Evolutionary conservation across 2,797 vertebrate species (phyloP), one percentile per base, ranked within the genome.

Genomic region (Girardinus metallicus): DNA sequence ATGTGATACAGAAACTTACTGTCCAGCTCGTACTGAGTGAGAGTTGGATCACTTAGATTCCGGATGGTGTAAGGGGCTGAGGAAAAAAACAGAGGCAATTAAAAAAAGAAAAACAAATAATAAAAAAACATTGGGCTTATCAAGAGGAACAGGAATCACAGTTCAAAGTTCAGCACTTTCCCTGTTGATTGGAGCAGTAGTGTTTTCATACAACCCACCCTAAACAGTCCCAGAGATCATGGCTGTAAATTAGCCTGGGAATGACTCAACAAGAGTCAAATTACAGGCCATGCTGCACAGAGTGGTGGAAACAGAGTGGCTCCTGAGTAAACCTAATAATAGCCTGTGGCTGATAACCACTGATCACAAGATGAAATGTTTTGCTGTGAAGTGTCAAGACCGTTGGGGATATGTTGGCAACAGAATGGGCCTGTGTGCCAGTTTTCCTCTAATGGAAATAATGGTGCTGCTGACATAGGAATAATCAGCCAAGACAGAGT

Each of bases 11-110:
- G 23, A 21, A 47, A 95, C 94, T 94, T 89, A 94, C 93, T 93
- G 86, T 98, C 96, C 91, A 99, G 92, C 91, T 98, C 96, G n/a
- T 97, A 97, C 90, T 98, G 97, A 31, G 94, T 96, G 93, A 98
- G 95, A 79, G 95, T 90, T 21, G 97, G 94, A 80, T 97, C 97
- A 64, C 96, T 98, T 93, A 98, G 96, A 91, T 98, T 98, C 86
- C 95, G 94, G 88, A 96, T 84, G 87, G 96, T 92, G 91, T 97
- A 97, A 75, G 93, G 90, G 0, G 97, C 97, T 98, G 39, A 44
- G 51, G 51, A 29, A 23, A 66, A 39, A 74, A 11, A 87, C 53
- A 47, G 53, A 68, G 80, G 64, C 0, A 23, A 76, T 76, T 41
- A 57, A 75, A 74, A 49, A 36, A 23, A 23, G 46, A 21, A 26